Conservation (phyloP, 2,113 vertebrate genomes). For the Corythornis vintsioides region DNA sequence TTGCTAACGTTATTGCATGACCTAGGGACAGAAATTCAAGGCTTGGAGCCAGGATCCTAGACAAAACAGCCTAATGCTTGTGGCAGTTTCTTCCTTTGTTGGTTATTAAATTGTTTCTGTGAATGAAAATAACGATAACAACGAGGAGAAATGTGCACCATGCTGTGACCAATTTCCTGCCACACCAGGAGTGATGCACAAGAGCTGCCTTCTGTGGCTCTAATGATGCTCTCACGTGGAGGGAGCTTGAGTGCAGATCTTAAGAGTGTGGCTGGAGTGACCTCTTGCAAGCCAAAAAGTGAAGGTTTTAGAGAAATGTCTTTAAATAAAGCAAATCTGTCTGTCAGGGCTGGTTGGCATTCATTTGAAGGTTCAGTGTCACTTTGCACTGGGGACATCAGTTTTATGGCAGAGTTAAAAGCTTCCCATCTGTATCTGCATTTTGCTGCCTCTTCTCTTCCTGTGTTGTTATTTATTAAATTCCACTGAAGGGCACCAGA, state of each 20-base stretch:
- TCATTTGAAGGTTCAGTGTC: background rate
- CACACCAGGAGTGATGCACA: background rate
- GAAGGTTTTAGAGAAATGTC: background rate
- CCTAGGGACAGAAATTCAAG: slow-evolving; percentile 20
- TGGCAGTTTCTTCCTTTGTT: slow-evolving; percentile 36
- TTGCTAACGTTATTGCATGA: slow-evolving; percentile 16
- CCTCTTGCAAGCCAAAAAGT: background rate
- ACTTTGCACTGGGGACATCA: background rate
- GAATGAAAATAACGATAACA: slow-evolving; percentile 25
- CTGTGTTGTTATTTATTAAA: background rate
- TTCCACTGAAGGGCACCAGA: background rate
- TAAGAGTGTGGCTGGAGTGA: background rate
- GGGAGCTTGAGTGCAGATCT: background rate
- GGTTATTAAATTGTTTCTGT: slow-evolving; percentile 49
- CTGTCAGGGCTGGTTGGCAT: background rate
- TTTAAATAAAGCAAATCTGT: background rate
- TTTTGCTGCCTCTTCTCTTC: background rate
- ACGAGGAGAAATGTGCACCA: background rate
- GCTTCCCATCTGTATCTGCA: background rate
- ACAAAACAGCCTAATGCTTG: slow-evolving; percentile 36
- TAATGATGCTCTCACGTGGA: background rate
- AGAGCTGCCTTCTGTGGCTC: background rate
- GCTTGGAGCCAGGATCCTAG: slow-evolving; percentile 16
- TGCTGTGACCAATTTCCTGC: slow-evolving; percentile 44
- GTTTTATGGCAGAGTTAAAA: background rate